Evolutionary conservation across 2,797 vertebrate genomes (phyloP).

Genomic region (Odontamblyopus lacepedii): DNA sequence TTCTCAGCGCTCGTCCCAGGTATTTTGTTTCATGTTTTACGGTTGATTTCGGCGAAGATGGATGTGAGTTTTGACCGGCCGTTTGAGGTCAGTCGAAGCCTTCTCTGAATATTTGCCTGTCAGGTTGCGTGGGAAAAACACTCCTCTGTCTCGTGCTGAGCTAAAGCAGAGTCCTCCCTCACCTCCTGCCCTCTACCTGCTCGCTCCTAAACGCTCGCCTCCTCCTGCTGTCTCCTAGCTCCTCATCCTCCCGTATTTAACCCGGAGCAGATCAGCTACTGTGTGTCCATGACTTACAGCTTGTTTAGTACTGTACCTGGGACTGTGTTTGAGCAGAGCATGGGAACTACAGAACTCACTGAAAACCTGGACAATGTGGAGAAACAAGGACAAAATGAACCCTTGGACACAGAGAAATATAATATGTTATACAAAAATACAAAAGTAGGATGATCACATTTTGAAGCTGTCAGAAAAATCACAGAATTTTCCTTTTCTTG

Average conservation of each 20-base stretch:
- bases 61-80: neutral
- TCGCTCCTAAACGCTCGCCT: conserved; percentile 1
- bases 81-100: conserved; percentile 30
- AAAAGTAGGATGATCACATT: too few relatives aligned
- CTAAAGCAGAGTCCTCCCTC: conserved; percentile 71
- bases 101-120: conserved; percentile 17
- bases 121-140: conserved; percentile 54
- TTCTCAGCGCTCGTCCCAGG: neutral
- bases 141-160: conserved; percentile 52
- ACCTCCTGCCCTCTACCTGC: conserved; percentile 40
- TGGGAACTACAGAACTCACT: neutral
- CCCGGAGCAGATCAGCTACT: conserved; percentile 57
- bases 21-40: neutral
- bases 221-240: conserved; percentile 32
- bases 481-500: too few relatives aligned
- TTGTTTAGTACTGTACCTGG: conserved; percentile 17
- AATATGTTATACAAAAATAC: too few relatives aligned
- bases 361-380: too few relatives aligned
- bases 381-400: too few relatives aligned
- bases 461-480: too few relatives aligned
- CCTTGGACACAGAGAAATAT: too few relatives aligned
- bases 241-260: conserved; percentile 45
- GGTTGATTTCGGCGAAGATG: neutral
- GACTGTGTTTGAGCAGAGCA: neutral
- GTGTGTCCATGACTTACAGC: conserved; percentile 32